These are phyloP conservation scores for Drosophila pseudoobscura DNA, from an alignment of 1,140 invertebrate species.

Conservation along the genomic window DNA sequence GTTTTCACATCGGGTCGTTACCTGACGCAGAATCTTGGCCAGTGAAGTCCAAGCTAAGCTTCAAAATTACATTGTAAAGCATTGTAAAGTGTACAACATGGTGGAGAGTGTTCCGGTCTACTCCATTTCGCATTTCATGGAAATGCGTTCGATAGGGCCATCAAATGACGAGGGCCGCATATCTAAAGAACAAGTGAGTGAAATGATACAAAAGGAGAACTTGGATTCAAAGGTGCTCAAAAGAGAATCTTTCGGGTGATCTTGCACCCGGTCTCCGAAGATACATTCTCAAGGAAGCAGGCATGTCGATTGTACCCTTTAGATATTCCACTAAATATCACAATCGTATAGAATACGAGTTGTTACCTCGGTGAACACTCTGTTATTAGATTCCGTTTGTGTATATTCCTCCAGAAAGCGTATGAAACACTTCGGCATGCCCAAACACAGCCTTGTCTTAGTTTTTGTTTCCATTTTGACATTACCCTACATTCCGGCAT, in stretches of 20 bases:
- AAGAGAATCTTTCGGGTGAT: not conserved
- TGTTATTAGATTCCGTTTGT: not conserved
- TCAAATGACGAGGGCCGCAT: constrained; percentile 17
- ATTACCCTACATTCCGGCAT: constrained; percentile 34
- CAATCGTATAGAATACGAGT: too few relatives aligned
- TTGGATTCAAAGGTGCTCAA: not conserved
- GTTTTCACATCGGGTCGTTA: constrained; percentile 35
- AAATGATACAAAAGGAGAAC: not conserved
- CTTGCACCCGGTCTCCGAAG: too few relatives aligned
- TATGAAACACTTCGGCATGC: constrained; percentile 25
- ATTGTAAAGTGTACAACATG: constrained; percentile 33
- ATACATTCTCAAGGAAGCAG: too few relatives aligned
- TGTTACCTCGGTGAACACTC: too few relatives aligned
- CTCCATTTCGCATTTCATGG: constrained; percentile 75
- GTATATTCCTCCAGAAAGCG: constrained; percentile 8
- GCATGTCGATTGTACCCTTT: too few relatives aligned
- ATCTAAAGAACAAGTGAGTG: constrained; percentile 48
- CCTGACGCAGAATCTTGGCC: constrained; percentile 11
- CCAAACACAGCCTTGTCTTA: not conserved
- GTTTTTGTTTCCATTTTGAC: constrained; percentile 27
- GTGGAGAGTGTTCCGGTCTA: constrained; percentile 61
- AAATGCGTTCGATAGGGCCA: constrained; percentile 30
- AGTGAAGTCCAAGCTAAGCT: not conserved
- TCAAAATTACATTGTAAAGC: constrained; percentile 8
- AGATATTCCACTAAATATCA: too few relatives aligned